A percentile compares a stretch with the other conserved stretches of the same genome.
Evolutionary conservation across 2,888 invertebrate genomes (phyloP).

Genomic region (Lagria hirta): DNA sequence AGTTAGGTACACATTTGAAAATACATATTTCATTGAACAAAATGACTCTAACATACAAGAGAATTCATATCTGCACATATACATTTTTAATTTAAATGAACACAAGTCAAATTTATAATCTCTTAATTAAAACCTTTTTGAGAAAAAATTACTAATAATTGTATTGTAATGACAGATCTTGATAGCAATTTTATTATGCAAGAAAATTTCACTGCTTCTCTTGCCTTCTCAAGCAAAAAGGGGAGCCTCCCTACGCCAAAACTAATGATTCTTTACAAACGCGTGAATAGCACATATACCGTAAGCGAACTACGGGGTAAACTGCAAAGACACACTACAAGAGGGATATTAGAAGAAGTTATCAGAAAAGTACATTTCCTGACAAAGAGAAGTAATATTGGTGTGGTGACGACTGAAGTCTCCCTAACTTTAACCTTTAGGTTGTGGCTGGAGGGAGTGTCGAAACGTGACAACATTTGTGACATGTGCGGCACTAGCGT

Average conservation of each 20-base stretch:
- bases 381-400: slow-evolving; percentile 20
- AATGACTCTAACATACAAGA: too few relatives aligned
- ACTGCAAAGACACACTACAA: slow-evolving; percentile 16
- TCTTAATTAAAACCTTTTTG: slow-evolving; percentile 14
- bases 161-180: too few relatives aligned
- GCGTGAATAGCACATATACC: slow-evolving; percentile 15
- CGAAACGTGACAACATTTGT: slow-evolving; percentile 28
- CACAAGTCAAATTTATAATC: slow-evolving; percentile 2
- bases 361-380: slow-evolving; percentile 21
- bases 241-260: slow-evolving; percentile 1
- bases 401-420: slow-evolving; percentile 8
- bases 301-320: slow-evolving; percentile 14
- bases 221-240: too few relatives aligned
- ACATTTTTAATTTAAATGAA: too few relatives aligned
- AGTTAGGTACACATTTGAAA: too few relatives aligned
- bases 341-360: slow-evolving; percentile 22
- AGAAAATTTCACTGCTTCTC: too few relatives aligned
- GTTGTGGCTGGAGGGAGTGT: slow-evolving; percentile 17
- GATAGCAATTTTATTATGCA: too few relatives aligned
- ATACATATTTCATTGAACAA: too few relatives aligned
- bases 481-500: slow-evolving; percentile 23
- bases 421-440: too few relatives aligned
- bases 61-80: too few relatives aligned
- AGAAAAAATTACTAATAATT: too few relatives aligned
- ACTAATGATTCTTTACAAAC: slow-evolving; percentile 8